phyloP scores from a whole-genome alignment of 1,140 invertebrate species.

The Batillaria attramentaria region DNA sequence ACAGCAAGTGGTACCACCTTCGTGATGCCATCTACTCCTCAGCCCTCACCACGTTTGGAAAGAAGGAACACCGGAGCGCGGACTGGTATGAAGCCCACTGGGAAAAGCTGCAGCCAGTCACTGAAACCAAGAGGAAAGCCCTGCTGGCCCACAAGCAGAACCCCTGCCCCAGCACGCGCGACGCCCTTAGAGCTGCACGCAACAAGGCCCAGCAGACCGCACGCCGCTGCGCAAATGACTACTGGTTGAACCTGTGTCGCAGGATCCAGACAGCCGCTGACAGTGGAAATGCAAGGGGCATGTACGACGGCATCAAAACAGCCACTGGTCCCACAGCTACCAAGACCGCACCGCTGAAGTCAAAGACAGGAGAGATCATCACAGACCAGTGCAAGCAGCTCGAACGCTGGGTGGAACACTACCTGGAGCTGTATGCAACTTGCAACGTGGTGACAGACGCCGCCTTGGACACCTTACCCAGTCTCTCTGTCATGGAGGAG shows the following conservation, averaged over 20 bases:
- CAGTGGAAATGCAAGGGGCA: conserved; percentile 13
- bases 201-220: conserved; percentile 15
- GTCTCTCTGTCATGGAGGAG: conserved; percentile 15
- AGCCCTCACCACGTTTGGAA: not conserved
- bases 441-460: conserved; percentile 23
- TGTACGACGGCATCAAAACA: conserved; percentile 37
- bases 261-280: conserved; percentile 23
- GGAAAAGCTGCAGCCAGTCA: not conserved
- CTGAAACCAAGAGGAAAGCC: not conserved
- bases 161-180: not conserved
- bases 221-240: conserved; percentile 29
- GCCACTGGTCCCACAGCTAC: conserved; percentile 8
- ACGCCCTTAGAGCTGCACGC: conserved; percentile 13
- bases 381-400: conserved; percentile 31
- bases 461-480: conserved; percentile 24
- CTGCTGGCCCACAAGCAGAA: not conserved
- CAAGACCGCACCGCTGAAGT: conserved; percentile 12
- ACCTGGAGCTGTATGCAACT: conserved; percentile 29
- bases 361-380: conserved; percentile 15
- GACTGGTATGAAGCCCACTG: not conserved
- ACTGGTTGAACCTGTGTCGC: conserved; percentile 31
- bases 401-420: conserved; percentile 37
- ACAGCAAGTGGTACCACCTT: not conserved
- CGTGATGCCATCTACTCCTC: not conserved
- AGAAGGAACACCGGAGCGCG: too few relatives aligned